These are phyloP conservation scores for Aromia moschata DNA, from an alignment of 2,888 invertebrate genomes.

Conservation along the genomic window DNA sequence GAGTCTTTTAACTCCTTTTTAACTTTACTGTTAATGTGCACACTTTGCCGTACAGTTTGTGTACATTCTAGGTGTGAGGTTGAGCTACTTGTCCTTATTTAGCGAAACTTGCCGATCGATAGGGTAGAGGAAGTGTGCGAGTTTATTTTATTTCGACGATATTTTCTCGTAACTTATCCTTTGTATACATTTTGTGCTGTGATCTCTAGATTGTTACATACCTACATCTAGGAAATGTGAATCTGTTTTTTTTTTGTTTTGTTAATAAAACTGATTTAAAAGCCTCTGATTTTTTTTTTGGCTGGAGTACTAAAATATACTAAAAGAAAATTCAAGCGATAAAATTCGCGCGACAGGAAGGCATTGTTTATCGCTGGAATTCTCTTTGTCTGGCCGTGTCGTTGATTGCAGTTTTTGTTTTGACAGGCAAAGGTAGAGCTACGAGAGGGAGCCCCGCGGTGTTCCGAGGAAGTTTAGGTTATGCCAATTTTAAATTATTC, in stretches of 20 bases:
- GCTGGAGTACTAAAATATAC: conserved; percentile 10
- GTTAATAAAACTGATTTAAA: conserved; percentile 22
- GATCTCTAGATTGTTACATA: conserved; percentile 43
- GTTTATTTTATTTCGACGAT: conserved; percentile 31
- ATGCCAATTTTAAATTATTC: conserved; percentile 19
- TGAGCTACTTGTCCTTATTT: conserved; percentile 41
- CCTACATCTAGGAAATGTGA: conserved; percentile 30
- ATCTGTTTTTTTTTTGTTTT: conserved; percentile 33
- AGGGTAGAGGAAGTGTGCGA: conserved; percentile 33
- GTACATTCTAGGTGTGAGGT: conserved; percentile 36
- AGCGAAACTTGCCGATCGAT: conserved; percentile 26
- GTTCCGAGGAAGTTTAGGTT: conserved; percentile 20
- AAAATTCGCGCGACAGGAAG: not conserved
- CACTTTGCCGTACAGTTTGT: conserved; percentile 35
- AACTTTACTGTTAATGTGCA: not conserved
- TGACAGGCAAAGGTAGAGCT: conserved; percentile 49
- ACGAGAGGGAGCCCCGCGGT: conserved; percentile 5
- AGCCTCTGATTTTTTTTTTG: conserved; percentile 18
- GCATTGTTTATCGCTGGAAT: conserved; percentile 5
- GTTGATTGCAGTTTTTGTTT: conserved; percentile 40
- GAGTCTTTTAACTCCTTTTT: too few species aligned
- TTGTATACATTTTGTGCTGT: conserved; percentile 48
- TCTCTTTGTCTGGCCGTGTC: conserved; percentile 2
- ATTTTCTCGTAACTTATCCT: conserved; percentile 31
- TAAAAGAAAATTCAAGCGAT: conserved; percentile 11